phyloP scores from a whole-genome alignment of 2,113 vertebrate genomes.

The Lepisosteus oculatus region DNA sequence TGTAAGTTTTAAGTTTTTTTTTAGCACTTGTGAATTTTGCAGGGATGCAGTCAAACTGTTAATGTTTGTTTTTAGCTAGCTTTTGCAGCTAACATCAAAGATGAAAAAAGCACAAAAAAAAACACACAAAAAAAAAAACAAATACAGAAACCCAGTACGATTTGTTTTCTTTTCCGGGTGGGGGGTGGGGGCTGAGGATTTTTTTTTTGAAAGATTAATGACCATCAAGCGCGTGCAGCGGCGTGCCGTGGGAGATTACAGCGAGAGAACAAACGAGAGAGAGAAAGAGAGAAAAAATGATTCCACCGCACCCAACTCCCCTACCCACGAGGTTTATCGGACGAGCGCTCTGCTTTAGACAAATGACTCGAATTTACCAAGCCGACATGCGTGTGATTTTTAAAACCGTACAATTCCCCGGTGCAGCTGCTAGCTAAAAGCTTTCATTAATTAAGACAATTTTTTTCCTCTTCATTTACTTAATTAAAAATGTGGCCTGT shows the following conservation, averaged over 20 bases:
- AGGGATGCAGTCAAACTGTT: conserved; percentile 44
- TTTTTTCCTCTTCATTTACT: conserved; percentile 63
- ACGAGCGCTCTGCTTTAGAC: conserved; percentile 48
- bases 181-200: conserved; percentile 35
- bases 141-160: conserved; percentile 27
- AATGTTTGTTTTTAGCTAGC: conserved; percentile 74
- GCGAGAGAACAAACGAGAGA: conserved; percentile 25
- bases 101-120: conserved; percentile 70
- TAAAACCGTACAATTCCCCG: conserved; percentile 49
- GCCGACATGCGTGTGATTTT: conserved; percentile 54
- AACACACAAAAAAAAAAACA: conserved; percentile 26
- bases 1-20: conserved; percentile 1
- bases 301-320: conserved; percentile 37
- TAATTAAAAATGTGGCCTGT: conserved; percentile 65
- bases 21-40: conserved; percentile 18
- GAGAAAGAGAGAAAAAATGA: conserved; percentile 37
- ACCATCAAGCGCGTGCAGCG: conserved; percentile 41
- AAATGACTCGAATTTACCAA: conserved; percentile 52
- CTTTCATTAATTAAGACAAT: conserved; percentile 60
- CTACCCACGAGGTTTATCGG: conserved; percentile 45
- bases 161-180: conserved; percentile 36
- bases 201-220: conserved; percentile 39
- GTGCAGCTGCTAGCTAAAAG: conserved; percentile 64
- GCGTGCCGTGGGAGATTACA: conserved; percentile 59
- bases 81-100: conserved; percentile 86